Conservation (phyloP, 2,888 invertebrate genomes). For the Doris montereyensis region DNA sequence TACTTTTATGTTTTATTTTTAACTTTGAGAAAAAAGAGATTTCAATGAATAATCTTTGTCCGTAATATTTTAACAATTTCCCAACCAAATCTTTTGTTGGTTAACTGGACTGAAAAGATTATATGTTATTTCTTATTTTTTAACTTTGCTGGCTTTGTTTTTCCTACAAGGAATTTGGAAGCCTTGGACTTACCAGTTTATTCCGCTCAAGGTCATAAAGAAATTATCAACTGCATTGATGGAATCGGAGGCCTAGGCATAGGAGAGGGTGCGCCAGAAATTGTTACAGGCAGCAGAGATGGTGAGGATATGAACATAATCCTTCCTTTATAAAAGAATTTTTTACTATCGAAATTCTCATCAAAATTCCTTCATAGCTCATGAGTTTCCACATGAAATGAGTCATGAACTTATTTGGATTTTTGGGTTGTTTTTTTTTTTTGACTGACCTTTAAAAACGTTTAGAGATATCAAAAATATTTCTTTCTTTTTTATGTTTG, state of each 20-base stretch:
- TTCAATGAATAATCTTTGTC: not conserved
- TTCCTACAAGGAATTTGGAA: slow-evolving; percentile 68
- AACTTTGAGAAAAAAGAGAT: not conserved
- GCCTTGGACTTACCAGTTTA: slow-evolving; percentile 75
- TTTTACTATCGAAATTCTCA: no score
- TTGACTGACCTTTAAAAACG: no score
- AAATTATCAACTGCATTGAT: slow-evolving; percentile 92
- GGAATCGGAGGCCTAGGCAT: slow-evolving; percentile 87
- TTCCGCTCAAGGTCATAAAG: slow-evolving; percentile 84
- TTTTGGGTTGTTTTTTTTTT: no score
- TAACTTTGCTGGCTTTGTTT: not conserved
- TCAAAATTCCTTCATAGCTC: no score
- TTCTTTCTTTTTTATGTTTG: no score
- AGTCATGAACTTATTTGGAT: no score
- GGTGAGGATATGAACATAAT: slow-evolving; percentile 77
- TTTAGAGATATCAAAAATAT: no score
- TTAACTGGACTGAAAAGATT: no score
- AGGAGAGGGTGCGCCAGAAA: slow-evolving; percentile 94
- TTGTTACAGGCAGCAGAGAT: slow-evolving; percentile 94
- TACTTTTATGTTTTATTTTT: not conserved
- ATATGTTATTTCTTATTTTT: no score
- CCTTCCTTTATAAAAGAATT: no score
- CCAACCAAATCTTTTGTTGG: no score
- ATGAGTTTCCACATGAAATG: no score
- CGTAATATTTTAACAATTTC: not conserved